These are phyloP conservation scores for Phaedon cochleariae DNA, from an alignment of 2,888 invertebrate genomes.

Conservation along the genomic window DNA sequence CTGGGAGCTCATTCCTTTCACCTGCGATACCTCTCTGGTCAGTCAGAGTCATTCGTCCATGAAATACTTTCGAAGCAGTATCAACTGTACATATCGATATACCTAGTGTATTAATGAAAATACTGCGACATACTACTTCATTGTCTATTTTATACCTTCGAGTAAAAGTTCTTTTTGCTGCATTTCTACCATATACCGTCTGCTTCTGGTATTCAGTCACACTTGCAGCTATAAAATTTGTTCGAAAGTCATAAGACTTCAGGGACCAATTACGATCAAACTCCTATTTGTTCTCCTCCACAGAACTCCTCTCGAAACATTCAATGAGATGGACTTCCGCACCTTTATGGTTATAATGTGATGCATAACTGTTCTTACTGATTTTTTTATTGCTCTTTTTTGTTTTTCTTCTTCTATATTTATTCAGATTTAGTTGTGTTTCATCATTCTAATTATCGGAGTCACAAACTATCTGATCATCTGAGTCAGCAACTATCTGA, in stretches of 20 bases:
- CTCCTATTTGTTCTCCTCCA: slow-evolving; percentile 26
- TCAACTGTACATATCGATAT: slow-evolving; percentile 31
- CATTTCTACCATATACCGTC: slow-evolving; percentile 21
- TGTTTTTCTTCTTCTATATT: background rate
- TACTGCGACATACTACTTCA: slow-evolving; percentile 31
- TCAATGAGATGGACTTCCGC: slow-evolving; percentile 31
- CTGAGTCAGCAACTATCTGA: too few species aligned
- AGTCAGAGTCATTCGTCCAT: slow-evolving; percentile 23
- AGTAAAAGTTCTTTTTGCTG: too few species aligned
- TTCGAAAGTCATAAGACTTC: slow-evolving; percentile 34
- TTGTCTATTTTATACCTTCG: too few species aligned
- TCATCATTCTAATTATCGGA: too few species aligned
- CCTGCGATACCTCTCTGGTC: slow-evolving; percentile 34
- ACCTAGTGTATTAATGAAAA: slow-evolving; percentile 30
- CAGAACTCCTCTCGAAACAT: too few species aligned
- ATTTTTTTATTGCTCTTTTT: too few species aligned
- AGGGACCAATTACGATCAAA: slow-evolving; percentile 41
- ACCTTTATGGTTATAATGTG: too few species aligned
- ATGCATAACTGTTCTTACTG: too few species aligned
- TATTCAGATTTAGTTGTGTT: too few species aligned
- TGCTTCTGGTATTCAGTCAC: slow-evolving; percentile 28
- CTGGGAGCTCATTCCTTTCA: slow-evolving; percentile 28
- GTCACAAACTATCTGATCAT: too few species aligned
- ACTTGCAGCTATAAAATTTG: slow-evolving; percentile 35
- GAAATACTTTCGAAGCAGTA: slow-evolving; percentile 35